phyloP scores from a whole-genome alignment of 2,113 vertebrate genomes.

The Brachionichthys hirsutus region DNA sequence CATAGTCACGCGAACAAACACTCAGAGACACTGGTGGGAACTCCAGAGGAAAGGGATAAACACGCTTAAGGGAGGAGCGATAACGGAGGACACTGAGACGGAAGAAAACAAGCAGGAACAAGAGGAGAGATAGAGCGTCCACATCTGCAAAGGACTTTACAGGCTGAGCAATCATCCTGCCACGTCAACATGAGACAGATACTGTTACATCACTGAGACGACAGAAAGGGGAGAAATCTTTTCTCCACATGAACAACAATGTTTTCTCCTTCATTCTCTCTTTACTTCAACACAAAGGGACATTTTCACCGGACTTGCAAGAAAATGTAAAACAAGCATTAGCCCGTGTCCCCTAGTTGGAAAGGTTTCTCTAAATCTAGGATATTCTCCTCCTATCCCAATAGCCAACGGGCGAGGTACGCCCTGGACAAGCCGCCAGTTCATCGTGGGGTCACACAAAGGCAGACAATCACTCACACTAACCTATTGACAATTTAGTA shows the following conservation, averaged over 20 bases:
- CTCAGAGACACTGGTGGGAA: conserved; percentile 26
- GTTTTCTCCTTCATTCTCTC: neutral
- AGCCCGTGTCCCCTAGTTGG: no score
- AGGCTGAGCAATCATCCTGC: conserved; percentile 57
- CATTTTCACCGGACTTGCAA: no score
- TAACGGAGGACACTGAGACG: conserved; percentile 18
- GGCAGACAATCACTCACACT: no score
- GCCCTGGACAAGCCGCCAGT: no score
- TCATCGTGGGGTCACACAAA: no score
- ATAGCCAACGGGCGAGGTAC: no score
- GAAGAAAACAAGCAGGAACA: conserved; percentile 35
- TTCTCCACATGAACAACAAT: conserved; percentile 15
- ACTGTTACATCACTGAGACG: conserved; percentile 25
- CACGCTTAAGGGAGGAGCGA: conserved; percentile 21
- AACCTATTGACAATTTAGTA: no score
- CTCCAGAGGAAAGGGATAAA: conserved; percentile 31
- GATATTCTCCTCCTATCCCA: conserved; percentile 6
- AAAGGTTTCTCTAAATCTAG: no score
- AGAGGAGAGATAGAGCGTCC: conserved; percentile 35
- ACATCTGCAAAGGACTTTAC: conserved; percentile 66
- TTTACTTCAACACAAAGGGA: neutral
- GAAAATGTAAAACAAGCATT: no score
- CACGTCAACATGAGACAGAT: conserved; percentile 70
- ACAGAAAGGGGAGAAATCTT: conserved; percentile 21
- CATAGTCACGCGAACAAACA: conserved; percentile 21